These are phyloP conservation scores for Hyaena hyaena DNA, from an alignment of 2,113 vertebrate species.

Conservation along the genomic window DNA sequence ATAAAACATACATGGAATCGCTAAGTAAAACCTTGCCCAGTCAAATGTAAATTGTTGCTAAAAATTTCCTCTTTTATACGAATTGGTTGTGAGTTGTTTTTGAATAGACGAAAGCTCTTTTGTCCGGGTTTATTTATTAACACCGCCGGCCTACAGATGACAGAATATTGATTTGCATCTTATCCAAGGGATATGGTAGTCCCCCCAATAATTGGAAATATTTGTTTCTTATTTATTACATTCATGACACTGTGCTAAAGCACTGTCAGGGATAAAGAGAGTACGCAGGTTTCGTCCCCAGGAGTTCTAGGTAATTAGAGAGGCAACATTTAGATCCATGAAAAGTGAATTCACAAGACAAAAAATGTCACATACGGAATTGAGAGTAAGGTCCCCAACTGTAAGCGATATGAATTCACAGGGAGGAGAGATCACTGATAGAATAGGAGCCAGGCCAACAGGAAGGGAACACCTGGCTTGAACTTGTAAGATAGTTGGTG, in stretches of 20 bases:
- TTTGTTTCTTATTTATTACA: not conserved
- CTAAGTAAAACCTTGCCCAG: not conserved
- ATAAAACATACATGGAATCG: not conserved
- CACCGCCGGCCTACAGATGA: not conserved
- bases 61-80: not conserved
- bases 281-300: not conserved
- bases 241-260: not conserved
- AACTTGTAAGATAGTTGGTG: not conserved
- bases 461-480: not conserved
- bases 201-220: not conserved
- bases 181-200: not conserved
- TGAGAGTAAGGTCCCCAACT: not conserved
- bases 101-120: conserved; percentile 20
- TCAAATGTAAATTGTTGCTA: conserved; percentile 14
- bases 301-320: not conserved
- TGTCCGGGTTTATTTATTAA: not conserved
- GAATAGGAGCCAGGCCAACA: not conserved
- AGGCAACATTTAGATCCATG: not conserved
- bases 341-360: not conserved
- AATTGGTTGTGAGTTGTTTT: conserved; percentile 44
- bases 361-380: not conserved
- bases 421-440: not conserved
- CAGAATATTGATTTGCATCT: not conserved
- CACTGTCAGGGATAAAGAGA: not conserved
- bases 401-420: not conserved